Base-by-base conservation (phyloP, 2,888 invertebrate genomes). In the Acrobasis suavella region DNA sequence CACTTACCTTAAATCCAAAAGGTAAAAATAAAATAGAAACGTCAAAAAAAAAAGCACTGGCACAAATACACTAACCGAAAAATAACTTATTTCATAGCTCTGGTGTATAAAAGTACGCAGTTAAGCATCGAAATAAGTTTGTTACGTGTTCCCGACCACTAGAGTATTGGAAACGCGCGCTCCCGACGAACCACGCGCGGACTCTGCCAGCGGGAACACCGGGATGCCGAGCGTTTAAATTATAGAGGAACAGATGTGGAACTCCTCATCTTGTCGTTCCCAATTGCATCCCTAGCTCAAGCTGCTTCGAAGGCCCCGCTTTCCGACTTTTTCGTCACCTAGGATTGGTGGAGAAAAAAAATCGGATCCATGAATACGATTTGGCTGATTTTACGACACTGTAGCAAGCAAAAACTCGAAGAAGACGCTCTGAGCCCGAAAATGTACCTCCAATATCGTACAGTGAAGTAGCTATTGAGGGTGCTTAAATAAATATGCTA, bases 131-230 rank as follows among this genome's bases (percentile, higher is more conserved):
- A 69, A 65, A 54, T 56, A 81, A 82, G 81, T 82, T 80, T 66
- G 72, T 66, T 58, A 65, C 66, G 39, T 58, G 65, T 64, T 69
- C 65, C 71, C 73, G 67, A 73, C 67, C 64, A 66, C 62, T 58
- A 51, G 39, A 62, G 60, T 60, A 60, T 60, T 72, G 69, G 75
- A 74, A 75, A 82, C 87, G 82, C 79, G 82, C 82, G 78, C 74
- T 80, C 83, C 81, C 81, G 74, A 58, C 80, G 80, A 78, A 71
- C 71, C 77, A 72, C 85, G 80, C 81, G 79, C 77, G 75, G 67
- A 81, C 78, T 88, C 77, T 88, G 87, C 54, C 71, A 69, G 75
- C 67, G 67, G 50, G 71, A 73, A 70, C 78, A 74, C 50, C 17
- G 38, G 50, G 39, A 39, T 39, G 14, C 14, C 14, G 8, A 7